phyloP scores from a whole-genome alignment of 2,797 vertebrate genomes.

The Sebastes wilsoni region DNA sequence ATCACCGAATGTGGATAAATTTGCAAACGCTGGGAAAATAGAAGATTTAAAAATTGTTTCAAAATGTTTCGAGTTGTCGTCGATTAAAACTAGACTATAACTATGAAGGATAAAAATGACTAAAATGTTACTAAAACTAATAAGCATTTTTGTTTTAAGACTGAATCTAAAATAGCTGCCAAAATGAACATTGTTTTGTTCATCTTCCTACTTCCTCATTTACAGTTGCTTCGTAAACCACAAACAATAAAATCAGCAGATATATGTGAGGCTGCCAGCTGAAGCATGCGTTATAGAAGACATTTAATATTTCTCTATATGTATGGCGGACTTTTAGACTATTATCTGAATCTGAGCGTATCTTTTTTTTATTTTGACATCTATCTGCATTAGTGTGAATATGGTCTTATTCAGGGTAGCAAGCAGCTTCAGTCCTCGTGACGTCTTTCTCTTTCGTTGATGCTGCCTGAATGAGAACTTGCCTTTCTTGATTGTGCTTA shows the following conservation, averaged over 20 bases:
- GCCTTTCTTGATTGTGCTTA: conserved; percentile 47
- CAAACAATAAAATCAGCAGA: not conserved
- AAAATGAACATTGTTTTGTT: no score
- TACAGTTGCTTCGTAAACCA: not conserved
- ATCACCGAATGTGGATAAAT: not conserved
- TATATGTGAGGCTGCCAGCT: not conserved
- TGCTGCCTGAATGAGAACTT: conserved; percentile 22
- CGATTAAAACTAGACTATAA: no score
- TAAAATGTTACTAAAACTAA: no score
- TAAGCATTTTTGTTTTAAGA: no score
- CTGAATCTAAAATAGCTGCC: no score
- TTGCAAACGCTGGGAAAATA: not conserved
- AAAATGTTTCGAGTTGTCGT: no score
- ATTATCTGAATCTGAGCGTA: not conserved
- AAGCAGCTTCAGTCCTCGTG: conserved; percentile 20
- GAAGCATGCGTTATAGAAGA: not conserved
- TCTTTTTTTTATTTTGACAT: not conserved
- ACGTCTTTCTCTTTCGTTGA: conserved; percentile 8
- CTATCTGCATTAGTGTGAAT: conserved; percentile 47
- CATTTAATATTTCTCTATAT: not conserved
- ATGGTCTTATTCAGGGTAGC: conserved; percentile 49
- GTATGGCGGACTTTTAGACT: not conserved
- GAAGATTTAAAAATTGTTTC: not conserved
- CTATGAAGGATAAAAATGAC: no score
- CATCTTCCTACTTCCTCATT: not conserved